phyloP scores from a whole-genome alignment of 2,113 vertebrate species.

The Atrichornis clamosus region DNA sequence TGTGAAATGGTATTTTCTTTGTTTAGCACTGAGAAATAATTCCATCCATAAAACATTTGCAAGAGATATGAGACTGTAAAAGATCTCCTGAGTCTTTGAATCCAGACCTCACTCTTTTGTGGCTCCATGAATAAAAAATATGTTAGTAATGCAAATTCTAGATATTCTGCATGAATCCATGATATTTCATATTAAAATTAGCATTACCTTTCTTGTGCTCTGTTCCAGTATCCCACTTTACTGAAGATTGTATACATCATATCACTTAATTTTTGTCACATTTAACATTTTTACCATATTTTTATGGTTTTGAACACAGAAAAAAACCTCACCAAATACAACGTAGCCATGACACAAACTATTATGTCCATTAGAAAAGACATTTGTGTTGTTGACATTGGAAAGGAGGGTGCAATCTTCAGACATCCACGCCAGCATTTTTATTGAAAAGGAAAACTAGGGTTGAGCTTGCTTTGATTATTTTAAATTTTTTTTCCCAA shows the following conservation, averaged over 20 bases:
- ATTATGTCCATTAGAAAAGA: not conserved
- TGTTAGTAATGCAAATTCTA: not conserved
- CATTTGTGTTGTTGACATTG: not conserved
- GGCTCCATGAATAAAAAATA: not conserved
- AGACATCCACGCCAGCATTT: not conserved
- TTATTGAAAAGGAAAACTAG: not conserved
- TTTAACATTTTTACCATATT: not conserved
- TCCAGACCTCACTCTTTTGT: not conserved
- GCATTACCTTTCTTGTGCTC: not conserved
- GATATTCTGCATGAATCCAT: not conserved
- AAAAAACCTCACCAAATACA: not conserved
- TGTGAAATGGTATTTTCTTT: conserved; percentile 14
- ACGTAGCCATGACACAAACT: not conserved
- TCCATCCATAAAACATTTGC: not conserved
- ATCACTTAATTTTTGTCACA: not conserved
- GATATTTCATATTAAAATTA: not conserved
- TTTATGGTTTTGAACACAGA: not conserved
- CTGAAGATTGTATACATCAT: not conserved
- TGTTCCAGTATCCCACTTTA: not conserved
- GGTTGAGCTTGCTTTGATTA: not conserved
- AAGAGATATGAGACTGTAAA: not conserved
- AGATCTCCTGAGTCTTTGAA: not conserved
- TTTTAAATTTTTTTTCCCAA: not conserved
- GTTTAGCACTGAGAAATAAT: not conserved
- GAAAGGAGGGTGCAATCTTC: not conserved